Conservation (phyloP, 1,140 invertebrate genomes). For the Aradophagus sp. region DNA sequence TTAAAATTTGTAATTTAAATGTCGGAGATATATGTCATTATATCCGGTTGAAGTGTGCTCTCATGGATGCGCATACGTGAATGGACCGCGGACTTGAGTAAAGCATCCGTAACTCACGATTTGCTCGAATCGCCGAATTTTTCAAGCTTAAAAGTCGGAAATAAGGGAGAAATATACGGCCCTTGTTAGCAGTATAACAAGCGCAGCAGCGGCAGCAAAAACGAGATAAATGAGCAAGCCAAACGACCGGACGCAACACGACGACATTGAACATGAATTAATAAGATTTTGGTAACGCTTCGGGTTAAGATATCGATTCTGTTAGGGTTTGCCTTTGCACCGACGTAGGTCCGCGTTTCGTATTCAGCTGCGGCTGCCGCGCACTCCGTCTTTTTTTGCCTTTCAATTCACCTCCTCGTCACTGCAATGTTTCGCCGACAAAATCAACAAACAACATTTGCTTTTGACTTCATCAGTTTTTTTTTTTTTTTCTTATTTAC, state of each 20-base stretch:
- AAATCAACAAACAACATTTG: neutral
- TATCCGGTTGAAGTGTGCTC: slow-evolving; percentile 12
- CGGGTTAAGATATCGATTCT: slow-evolving; percentile 39
- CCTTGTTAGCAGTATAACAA: slow-evolving; percentile 54
- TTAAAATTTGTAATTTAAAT: no score
- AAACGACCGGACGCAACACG: slow-evolving; percentile 24
- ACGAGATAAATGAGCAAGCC: slow-evolving; percentile 48
- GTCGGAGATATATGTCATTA: slow-evolving; percentile 3
- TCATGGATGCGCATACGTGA: slow-evolving; percentile 31
- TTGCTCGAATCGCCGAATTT: slow-evolving; percentile 54
- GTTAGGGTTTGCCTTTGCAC: slow-evolving; percentile 32
- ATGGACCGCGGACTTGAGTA: slow-evolving; percentile 32
- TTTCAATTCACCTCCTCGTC: neutral
- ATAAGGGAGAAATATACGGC: slow-evolving; percentile 52
- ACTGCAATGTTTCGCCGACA: slow-evolving; percentile 3
- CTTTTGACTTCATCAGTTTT: neutral
- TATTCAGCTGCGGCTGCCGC: slow-evolving; percentile 1
- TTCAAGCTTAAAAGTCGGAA: slow-evolving; percentile 54
- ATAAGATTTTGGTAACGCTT: slow-evolving; percentile 53
- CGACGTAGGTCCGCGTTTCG: slow-evolving; percentile 23
- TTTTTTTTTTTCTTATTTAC: neutral
- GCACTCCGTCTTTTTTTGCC: slow-evolving; percentile 6
- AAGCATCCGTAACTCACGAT: slow-evolving; percentile 54
- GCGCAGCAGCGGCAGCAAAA: slow-evolving; percentile 42
- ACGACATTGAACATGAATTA: slow-evolving; percentile 54